Percentiles rank a stretch among this genome's conserved stretches.
These are phyloP conservation scores for Zele albiditarsus DNA, from an alignment of 2,888 invertebrate genomes.

Conservation along the genomic window DNA sequence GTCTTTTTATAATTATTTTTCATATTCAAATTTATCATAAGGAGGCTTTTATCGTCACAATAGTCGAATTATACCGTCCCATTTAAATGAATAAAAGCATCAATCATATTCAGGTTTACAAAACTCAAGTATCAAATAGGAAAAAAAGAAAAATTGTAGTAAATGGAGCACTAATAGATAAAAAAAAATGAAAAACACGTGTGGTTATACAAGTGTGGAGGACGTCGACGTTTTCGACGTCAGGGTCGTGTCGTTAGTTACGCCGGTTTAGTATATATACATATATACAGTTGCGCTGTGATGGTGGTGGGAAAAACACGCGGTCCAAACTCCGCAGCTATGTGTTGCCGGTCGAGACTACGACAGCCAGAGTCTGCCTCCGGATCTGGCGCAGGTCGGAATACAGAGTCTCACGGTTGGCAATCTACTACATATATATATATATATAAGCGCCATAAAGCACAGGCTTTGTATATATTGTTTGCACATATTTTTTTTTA, in stretches of 20 bases:
- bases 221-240: slow-evolving; percentile 10
- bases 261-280: slow-evolving; percentile 8
- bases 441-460: slow-evolving; percentile 19
- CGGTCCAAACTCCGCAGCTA: slow-evolving; percentile 52
- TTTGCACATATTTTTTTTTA: not conserved
- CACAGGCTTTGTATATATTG: not conserved
- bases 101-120: not conserved
- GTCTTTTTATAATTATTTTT: too few species aligned
- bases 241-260: slow-evolving; percentile 8
- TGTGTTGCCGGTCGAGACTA: slow-evolving; percentile 43
- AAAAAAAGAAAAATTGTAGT: not conserved
- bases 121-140: not conserved
- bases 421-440: not conserved
- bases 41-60: too few species aligned
- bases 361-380: slow-evolving; percentile 53
- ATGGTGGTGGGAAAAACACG: slow-evolving; percentile 57
- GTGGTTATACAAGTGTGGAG: not conserved
- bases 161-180: not conserved
- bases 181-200: not conserved
- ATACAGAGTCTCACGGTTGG: slow-evolving; percentile 27
- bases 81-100: not conserved
- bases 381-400: slow-evolving; percentile 53
- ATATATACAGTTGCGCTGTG: slow-evolving; percentile 28
- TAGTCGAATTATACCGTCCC: too few species aligned
- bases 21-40: too few species aligned